These are phyloP conservation scores for Autographa pulchrina DNA, from an alignment of 2,888 invertebrate genomes.

Conservation along the genomic window DNA sequence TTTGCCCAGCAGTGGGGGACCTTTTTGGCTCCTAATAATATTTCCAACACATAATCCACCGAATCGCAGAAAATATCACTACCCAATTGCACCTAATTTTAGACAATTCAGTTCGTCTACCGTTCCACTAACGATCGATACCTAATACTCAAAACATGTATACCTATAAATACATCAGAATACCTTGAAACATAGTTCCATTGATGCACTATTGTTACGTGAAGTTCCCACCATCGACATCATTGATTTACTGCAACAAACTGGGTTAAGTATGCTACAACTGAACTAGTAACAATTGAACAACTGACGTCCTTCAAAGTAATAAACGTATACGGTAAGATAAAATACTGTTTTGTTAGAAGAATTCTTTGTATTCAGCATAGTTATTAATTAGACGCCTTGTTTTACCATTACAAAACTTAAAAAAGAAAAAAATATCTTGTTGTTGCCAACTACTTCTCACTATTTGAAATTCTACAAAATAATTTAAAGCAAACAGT, in stretches of 20 bases:
- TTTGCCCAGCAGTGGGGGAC: no score
- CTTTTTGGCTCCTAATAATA: no score
- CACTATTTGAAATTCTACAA: no score
- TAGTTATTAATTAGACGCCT: background rate
- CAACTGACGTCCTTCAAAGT: background rate
- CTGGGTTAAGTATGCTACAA: constrained; percentile 23
- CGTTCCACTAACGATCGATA: background rate
- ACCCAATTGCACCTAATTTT: no score
- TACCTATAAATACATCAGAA: background rate
- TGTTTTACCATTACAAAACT: no score
- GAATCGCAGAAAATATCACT: no score
- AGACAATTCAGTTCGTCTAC: no score
- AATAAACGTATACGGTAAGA: background rate
- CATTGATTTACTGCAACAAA: constrained; percentile 27
- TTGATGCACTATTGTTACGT: constrained; percentile 10
- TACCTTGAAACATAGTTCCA: constrained; percentile 26
- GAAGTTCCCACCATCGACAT: constrained; percentile 20
- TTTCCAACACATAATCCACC: no score
- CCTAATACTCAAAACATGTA: no score
- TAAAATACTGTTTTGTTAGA: background rate
- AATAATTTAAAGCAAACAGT: no score
- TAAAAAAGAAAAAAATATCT: no score
- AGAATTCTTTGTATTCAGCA: background rate
- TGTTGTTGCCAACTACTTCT: no score
- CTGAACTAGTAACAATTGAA: constrained; percentile 11